Evolutionary conservation across 2,797 vertebrate genomes (phyloP).

Genomic region (Hydrocynus forskahlii): DNA sequence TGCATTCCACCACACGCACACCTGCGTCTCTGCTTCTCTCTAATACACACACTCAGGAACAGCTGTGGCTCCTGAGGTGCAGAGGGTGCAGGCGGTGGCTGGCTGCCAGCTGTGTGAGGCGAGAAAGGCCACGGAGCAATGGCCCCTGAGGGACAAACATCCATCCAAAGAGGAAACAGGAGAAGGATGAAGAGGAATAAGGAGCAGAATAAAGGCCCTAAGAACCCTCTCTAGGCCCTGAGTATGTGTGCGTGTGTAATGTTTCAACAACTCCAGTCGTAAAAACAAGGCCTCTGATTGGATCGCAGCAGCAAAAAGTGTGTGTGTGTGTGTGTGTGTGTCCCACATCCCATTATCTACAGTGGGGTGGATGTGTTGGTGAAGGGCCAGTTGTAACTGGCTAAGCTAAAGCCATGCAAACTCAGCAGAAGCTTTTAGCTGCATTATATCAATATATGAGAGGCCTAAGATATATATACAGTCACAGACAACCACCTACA

Average conservation of each 20-base stretch:
- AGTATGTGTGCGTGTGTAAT: not conserved
- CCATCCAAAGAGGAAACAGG: not conserved
- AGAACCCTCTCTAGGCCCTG: not conserved
- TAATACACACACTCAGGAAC: not conserved
- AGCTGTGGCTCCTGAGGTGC: slow-evolving; percentile 19
- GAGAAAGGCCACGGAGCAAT: not conserved
- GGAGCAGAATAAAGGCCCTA: not conserved
- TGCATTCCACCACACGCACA: not conserved
- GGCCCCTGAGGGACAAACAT: not conserved
- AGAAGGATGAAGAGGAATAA: not conserved
- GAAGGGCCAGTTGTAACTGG: slow-evolving; percentile 8
- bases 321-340: not conserved
- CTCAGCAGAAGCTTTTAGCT: slow-evolving; percentile 25
- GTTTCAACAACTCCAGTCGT: not conserved
- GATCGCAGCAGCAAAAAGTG: not conserved
- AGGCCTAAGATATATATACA: not conserved
- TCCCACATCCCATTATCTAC: slow-evolving; percentile 20
- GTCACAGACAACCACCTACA: slow-evolving; percentile 8
- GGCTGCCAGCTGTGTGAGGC: slow-evolving; percentile 31
- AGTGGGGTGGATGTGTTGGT: not conserved
- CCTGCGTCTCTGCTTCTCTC: not conserved
- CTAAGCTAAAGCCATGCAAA: slow-evolving; percentile 34
- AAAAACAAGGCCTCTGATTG: not conserved
- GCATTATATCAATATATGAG: slow-evolving; percentile 1
- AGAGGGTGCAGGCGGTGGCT: slow-evolving; percentile 17